Base-by-base conservation (phyloP, 2,888 invertebrate genomes). In the Colletes collaris region DNA sequence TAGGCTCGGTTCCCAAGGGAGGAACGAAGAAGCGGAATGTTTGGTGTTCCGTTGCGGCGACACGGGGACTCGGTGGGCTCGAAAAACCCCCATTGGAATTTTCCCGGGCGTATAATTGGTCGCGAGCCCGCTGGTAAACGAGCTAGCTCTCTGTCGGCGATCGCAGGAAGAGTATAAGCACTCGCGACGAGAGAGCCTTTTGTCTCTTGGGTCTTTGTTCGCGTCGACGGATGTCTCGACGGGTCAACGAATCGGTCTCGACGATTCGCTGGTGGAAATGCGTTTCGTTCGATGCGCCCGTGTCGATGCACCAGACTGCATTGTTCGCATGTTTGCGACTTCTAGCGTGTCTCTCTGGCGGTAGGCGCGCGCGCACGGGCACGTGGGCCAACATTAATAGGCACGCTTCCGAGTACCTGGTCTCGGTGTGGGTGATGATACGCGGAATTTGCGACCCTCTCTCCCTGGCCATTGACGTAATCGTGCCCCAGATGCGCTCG, bases 241-340 rank as follows among this genome's bases (percentile, higher is more conserved):
- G 83, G 84, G 86, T 87, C 87, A 86, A 87, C 85, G 86, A 86
- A 86, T 87, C 86, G 85, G 80, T 58, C 81, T 68, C 85, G 82
- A 87, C 87, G 87, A 86, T 82, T 85, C 87, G 71, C 66, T 71
- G 62, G 83, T 86, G 87, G 82, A 85, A 87, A 87, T 68, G 87
- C 87, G 76, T 84, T 83, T 83, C 83, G 83, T 84, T 83, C 69
- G 80, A 68, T 37, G 64, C 40, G 67, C 70, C 82, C 40, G 59
- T 58, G 73, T 52, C 82, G 77, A 73, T 75, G 71, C 80, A 76
- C 83, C 76, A 66, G 76, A 68, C 78, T 68, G 78, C 83, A 86
- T 86, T 86, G 85, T 86, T 79, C 72, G 77, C 71, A 71, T 53
- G 81, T 74, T 85, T 73, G 82, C 70, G 81, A 83, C 79, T 79